Percentiles rank a stretch among this genome's conserved stretches.
Conservation (phyloP, 2,888 invertebrate genomes). For the Sphaeridia pumilis region DNA sequence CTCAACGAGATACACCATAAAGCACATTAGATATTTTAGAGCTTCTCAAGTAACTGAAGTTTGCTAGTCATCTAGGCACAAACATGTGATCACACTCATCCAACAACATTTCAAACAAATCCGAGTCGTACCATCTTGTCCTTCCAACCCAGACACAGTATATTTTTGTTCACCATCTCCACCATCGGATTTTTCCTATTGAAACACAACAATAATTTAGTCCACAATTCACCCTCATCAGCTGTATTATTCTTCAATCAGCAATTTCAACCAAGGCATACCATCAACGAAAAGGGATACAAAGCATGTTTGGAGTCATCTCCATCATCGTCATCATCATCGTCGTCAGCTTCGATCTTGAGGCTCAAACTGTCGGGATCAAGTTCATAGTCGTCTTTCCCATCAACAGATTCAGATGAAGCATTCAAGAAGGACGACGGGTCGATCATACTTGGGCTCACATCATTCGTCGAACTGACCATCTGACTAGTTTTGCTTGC, state of each 20-base stretch:
- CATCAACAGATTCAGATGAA: constrained; percentile 25
- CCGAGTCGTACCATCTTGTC: constrained; percentile 36
- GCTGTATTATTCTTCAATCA: background rate
- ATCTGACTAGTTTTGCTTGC: constrained; percentile 30
- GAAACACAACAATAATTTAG: background rate
- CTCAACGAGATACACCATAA: too few relatives aligned
- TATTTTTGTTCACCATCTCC: constrained; percentile 32
- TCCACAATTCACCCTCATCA: background rate
- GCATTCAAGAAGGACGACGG: constrained; percentile 31
- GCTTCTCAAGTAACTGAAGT: too few relatives aligned
- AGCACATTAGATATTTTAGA: too few relatives aligned
- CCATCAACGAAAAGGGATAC: constrained; percentile 35
- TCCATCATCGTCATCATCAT: constrained; percentile 35
- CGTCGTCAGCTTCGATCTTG: constrained; percentile 34
- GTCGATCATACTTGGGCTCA: constrained; percentile 20
- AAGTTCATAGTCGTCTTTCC: constrained; percentile 31
- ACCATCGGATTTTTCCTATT: constrained; percentile 34
- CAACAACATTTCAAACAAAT: too few relatives aligned
- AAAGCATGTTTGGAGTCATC: constrained; percentile 32
- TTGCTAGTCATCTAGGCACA: too few relatives aligned
- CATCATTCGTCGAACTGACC: constrained; percentile 26
- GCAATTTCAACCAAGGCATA: constrained; percentile 10
- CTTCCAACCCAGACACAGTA: constrained; percentile 34
- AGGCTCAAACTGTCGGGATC: constrained; percentile 24
- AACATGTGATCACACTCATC: too few relatives aligned